A percentile compares a stretch with the other conserved stretches of the same genome.
phyloP scores from a whole-genome alignment of 2,888 invertebrate species.

The Ryuthela nishihirai region DNA sequence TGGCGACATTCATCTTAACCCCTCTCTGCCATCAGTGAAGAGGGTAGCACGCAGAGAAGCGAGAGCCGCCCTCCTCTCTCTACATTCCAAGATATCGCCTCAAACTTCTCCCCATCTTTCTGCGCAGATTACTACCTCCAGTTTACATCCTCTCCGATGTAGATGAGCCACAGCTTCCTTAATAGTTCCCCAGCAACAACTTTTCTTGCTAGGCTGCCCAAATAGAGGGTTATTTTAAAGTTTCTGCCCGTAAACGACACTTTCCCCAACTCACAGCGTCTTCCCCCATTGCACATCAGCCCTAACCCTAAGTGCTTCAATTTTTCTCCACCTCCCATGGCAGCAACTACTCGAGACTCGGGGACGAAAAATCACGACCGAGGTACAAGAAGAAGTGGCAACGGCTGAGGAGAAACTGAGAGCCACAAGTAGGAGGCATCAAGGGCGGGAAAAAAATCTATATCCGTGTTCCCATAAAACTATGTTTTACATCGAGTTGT shows the following conservation, averaged over 20 bases:
- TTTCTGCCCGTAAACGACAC: constrained; percentile 34
- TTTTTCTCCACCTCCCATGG: constrained; percentile 29
- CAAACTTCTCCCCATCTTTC: no score
- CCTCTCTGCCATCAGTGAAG: no score
- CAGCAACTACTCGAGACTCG: no score
- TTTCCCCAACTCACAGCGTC: constrained; percentile 17
- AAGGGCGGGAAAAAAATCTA: constrained; percentile 17
- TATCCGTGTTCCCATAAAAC: constrained; percentile 34
- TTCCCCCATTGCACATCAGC: constrained; percentile 26
- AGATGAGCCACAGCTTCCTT: constrained; percentile 34
- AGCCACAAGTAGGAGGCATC: background rate
- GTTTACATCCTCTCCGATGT: background rate
- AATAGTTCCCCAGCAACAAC: constrained; percentile 37
- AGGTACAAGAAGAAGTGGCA: constrained; percentile 7
- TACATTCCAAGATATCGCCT: no score
- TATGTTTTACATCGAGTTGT: constrained; percentile 30
- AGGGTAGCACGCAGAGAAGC: no score
- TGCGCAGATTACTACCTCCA: no score
- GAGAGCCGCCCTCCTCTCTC: no score
- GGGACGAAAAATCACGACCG: constrained; percentile 24
- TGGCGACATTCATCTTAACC: no score
- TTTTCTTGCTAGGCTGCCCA: constrained; percentile 25
- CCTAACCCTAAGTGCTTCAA: constrained; percentile 37
- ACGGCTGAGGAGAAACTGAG: constrained; percentile 11
- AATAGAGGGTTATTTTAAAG: constrained; percentile 34